A percentile compares a stretch with the other conserved stretches of the same genome.
Conservation (phyloP, 2,113 vertebrate species). For the Genyomyrus donnyi region DNA sequence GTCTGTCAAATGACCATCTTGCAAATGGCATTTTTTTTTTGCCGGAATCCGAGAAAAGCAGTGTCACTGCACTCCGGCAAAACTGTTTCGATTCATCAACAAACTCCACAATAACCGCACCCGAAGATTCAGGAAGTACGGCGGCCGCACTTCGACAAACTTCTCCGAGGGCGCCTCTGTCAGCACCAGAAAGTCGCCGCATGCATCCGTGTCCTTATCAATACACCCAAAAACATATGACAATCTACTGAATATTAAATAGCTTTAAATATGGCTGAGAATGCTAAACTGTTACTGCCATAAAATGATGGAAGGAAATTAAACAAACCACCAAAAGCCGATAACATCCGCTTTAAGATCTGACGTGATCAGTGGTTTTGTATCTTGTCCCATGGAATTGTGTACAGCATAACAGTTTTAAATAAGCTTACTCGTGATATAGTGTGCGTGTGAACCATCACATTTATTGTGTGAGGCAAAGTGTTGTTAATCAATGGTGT, state of each 20-base stretch:
- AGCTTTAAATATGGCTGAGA: background rate
- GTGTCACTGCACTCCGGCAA: background rate
- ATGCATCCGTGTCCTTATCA: background rate
- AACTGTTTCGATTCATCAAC: constrained; percentile 7
- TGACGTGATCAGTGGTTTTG: background rate
- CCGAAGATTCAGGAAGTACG: constrained; percentile 16
- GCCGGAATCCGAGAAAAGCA: background rate
- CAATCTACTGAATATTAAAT: background rate
- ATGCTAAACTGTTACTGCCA: background rate
- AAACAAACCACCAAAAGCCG: background rate
- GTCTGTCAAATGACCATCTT: background rate
- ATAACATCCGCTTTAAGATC: background rate
- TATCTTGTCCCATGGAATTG: background rate
- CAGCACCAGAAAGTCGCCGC: background rate
- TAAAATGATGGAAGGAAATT: background rate
- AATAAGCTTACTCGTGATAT: background rate
- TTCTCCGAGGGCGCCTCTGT: background rate
- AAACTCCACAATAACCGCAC: constrained; percentile 20
- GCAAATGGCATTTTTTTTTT: background rate
- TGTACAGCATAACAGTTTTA: background rate
- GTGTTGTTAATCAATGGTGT: background rate
- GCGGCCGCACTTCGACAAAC: background rate
- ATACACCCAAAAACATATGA: background rate
- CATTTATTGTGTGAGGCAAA: background rate
- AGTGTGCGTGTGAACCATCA: background rate